Base-by-base conservation (phyloP, 2,888 invertebrate genomes). In the Sepioteuthis lessoniana region DNA sequence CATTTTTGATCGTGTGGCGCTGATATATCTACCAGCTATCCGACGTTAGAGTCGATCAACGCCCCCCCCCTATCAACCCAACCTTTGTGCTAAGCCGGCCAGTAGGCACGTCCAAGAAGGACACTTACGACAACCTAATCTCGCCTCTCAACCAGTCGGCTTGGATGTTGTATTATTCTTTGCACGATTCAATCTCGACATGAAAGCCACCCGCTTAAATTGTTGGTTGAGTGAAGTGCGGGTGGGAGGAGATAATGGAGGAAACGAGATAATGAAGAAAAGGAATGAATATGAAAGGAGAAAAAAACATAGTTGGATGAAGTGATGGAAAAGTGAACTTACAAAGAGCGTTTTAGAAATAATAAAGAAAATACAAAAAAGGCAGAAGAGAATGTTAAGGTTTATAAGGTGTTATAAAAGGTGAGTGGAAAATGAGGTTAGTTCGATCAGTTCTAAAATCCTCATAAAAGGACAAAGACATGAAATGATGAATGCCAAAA, bases 131-230 rank as follows among this genome's bases (percentile, higher is more conserved):
- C 76, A 13, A 76, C n/a, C 76, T 76, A 76, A 35, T 76, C 76
- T 76, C 7, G 76, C 76, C 76, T 76, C 76, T 76, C 76, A 35
- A 76, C 76, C 76, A 76, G n/a, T 76, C 76, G 76, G 13, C 35
- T 76, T 76, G 76, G 76, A 76, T 8, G 76, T 76, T 76, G 76
- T 76, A 76, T 76, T 76, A 76, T 76, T 76, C 76, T 35, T 76
- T 13, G 76, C 76, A 76, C 76, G 76, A 76, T 76, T 76, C 76
- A 76, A 76, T 76, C 76, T 76, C 76, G 76, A 76, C 76, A 76
- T 76, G 76, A 76, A 76, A 76, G 76, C 76, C 25, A 76, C 76
- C 76, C 76, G 76, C 76, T 76, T 76, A 76, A 76, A 76, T n/a
- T 76, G 76, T 76, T 76, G 55, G 55, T 55, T 4, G 76, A 76